A percentile compares a stretch with the other conserved stretches of the same genome.
These are phyloP conservation scores for Pandemis corylana DNA, from an alignment of 2,888 invertebrate genomes.

Conservation along the genomic window DNA sequence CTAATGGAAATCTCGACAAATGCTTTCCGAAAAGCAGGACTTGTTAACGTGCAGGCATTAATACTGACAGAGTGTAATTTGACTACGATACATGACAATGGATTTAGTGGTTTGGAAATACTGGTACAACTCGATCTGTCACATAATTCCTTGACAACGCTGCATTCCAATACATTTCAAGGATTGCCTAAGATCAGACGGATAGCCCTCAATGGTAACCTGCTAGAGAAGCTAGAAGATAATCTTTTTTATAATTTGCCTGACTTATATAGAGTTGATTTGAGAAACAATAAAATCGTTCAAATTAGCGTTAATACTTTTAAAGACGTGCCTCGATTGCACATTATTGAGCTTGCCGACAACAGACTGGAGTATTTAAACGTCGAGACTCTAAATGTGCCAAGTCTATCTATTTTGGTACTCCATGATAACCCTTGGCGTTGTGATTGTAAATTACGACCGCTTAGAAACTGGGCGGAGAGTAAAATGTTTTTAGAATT, in stretches of 20 bases:
- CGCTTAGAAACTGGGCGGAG: slow-evolving; percentile 91
- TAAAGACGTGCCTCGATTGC: too few relatives aligned
- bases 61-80: slow-evolving; percentile 90
- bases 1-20: slow-evolving; percentile 87
- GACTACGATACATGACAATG: slow-evolving; percentile 88
- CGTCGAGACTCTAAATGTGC: slow-evolving; percentile 86
- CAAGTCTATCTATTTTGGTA: slow-evolving; percentile 89
- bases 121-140: slow-evolving; percentile 94
- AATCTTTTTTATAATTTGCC: slow-evolving; percentile 90
- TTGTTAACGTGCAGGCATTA: slow-evolving; percentile 93
- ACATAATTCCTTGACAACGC: slow-evolving; percentile 87
- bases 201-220: slow-evolving; percentile 90
- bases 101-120: slow-evolving; percentile 90
- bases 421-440: slow-evolving; percentile 94
- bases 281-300: slow-evolving; percentile 90
- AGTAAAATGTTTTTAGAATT: slow-evolving; percentile 87
- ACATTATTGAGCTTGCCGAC: slow-evolving; percentile 82
- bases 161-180: slow-evolving; percentile 89
- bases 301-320: slow-evolving; percentile 84
- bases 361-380: slow-evolving; percentile 90
- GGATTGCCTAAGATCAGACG: slow-evolving; percentile 89
- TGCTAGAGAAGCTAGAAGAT: slow-evolving; percentile 89
- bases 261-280: slow-evolving; percentile 88
- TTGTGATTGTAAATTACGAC: slow-evolving; percentile 93
- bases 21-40: slow-evolving; percentile 88